Evolutionary conservation across 2,113 vertebrate genomes (phyloP), one percentile per base, ranked within the genome.

Genomic region (Calonectris borealis): DNA sequence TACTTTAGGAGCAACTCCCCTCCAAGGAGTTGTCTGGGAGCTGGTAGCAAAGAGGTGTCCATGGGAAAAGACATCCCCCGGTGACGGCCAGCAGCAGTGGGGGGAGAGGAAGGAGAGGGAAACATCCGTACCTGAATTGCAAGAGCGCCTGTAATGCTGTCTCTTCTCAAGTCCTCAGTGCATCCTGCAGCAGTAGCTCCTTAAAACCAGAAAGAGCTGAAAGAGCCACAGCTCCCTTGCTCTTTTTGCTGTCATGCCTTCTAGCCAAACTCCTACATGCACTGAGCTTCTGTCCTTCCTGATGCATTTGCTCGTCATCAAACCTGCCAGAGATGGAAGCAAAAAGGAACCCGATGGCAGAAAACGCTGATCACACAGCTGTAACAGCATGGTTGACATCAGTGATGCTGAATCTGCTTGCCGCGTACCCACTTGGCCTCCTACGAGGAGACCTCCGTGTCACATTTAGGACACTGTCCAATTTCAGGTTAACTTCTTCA

Each of bases 371-470:
- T 70, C 42, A 42, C 32, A 58, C 22, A 86, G 16, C 72, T 49
- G 19, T 71, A 82, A 38, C 57, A 68, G 44, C 38, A 32, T 15
- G 26, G 36, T 12, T 76, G 38, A 31, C 25, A 52, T 3, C 6
- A 10, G 17, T 24, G 26, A 84, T 75, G 66, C 75, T 73, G 42
- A 83, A 80, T 40, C 21, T 69, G 27, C n/a, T 42, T 65, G 46
- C 34, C 65, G 29, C 5, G 5, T 49, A 82, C 13, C 9, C 25
- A 17, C 19, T 44, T 58, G 61, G 65, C 32, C 29, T 91, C 51
- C 58, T 61, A 18, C 0, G 0, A 92, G 46, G 0, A 92, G 46
- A 62, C 32, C 38, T 70, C 25, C 3, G 0, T 54, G 34, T 51
- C 58, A 82, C 42, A 27, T 49, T 70, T 54, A 90, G 70, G 49